A percentile compares a stretch with the other conserved stretches of the same genome.
Evolutionary conservation across 2,113 vertebrate species (phyloP).

Genomic region (Sinocyclocheilus maitianheensis): DNA sequence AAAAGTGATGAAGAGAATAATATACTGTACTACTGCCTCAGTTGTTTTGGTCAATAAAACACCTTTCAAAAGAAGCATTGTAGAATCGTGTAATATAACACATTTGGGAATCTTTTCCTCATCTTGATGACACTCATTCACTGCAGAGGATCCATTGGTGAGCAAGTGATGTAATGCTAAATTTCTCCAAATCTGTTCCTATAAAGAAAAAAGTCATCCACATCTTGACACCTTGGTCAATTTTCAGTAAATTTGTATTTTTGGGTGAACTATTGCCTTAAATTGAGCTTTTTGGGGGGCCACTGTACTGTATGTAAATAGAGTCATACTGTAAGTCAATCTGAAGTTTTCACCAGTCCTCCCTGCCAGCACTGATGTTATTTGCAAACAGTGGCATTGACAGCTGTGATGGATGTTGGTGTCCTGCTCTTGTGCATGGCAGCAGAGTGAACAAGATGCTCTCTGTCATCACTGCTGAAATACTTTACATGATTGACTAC

Average conservation of each 20-base stretch:
- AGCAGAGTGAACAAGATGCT: slow-evolving; percentile 37
- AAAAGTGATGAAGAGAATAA: slow-evolving; percentile 25
- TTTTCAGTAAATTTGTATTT: too few relatives aligned
- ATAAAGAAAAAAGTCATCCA: too few relatives aligned
- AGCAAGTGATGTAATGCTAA: too few relatives aligned
- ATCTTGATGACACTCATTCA: too few relatives aligned
- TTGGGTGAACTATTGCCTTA: too few relatives aligned
- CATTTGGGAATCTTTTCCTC: not conserved
- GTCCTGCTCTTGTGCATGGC: slow-evolving; percentile 33
- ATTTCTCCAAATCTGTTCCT: too few relatives aligned
- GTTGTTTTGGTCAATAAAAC: not conserved
- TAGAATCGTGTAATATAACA: not conserved
- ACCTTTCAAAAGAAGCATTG: not conserved
- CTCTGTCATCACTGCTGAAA: slow-evolving; percentile 43
- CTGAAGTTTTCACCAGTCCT: slow-evolving; percentile 12
- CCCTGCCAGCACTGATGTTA: slow-evolving; percentile 40
- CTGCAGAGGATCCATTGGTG: too few relatives aligned
- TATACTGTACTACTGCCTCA: not conserved
- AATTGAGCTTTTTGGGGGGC: too few relatives aligned
- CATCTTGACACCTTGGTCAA: too few relatives aligned
- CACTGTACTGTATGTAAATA: not conserved
- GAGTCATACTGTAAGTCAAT: not conserved
- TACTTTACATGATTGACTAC: slow-evolving; percentile 43
- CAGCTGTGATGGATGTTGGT: slow-evolving; percentile 51
- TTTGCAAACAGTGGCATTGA: slow-evolving; percentile 34